phyloP scores from a whole-genome alignment of 1,140 invertebrate species.

The Metopolophium dirhodum region DNA sequence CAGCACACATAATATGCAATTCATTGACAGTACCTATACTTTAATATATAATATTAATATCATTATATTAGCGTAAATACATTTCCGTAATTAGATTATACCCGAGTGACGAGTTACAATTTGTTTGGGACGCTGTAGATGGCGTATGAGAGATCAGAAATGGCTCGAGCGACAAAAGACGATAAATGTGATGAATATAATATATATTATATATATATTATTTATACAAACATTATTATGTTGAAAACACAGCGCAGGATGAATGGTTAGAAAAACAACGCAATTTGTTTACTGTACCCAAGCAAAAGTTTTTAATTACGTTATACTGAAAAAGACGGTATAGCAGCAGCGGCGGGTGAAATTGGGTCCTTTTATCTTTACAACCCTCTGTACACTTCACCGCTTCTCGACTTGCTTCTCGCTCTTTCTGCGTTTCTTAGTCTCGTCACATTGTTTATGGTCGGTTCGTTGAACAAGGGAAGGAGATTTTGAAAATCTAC shows the following conservation, averaged over 20 bases:
- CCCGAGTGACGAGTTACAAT: not conserved
- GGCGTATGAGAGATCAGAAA: not conserved
- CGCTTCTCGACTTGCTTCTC: not conserved
- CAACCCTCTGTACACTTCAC: not conserved
- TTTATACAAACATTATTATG: constrained; percentile 39
- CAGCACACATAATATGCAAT: not conserved
- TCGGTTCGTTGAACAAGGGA: constrained; percentile 22
- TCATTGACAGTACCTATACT: not conserved
- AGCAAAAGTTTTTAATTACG: constrained; percentile 55
- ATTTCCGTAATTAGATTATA: constrained; percentile 20
- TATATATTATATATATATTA: not conserved
- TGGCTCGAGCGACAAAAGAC: not conserved
- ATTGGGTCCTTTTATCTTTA: constrained; percentile 54
- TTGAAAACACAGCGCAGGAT: not conserved
- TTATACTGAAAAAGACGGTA: constrained; percentile 36
- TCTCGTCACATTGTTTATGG: constrained; percentile 14
- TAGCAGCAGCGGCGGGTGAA: constrained; percentile 10
- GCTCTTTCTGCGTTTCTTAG: constrained; percentile 16
- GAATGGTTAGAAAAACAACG: constrained; percentile 32
- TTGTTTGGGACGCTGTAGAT: not conserved
- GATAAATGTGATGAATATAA: not conserved
- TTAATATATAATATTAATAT: not conserved
- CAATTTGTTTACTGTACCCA: constrained; percentile 47
- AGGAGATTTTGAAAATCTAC: constrained; percentile 22
- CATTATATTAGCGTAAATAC: not conserved